phyloP scores from a whole-genome alignment of 2,113 vertebrate genomes.

The Vidua chalybeata region DNA sequence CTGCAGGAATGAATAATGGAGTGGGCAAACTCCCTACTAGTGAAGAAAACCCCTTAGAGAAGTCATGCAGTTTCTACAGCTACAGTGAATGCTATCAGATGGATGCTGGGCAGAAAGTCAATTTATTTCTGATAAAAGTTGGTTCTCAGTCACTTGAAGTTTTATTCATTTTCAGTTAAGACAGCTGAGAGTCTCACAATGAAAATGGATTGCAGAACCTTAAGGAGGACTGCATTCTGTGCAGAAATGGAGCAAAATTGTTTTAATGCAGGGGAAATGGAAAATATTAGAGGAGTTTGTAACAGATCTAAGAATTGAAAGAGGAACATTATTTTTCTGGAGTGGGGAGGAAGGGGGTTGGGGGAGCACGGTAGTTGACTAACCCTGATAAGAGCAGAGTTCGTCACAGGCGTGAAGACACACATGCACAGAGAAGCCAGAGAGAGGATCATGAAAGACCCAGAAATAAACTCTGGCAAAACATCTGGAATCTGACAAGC shows the following conservation, averaged over 20 bases:
- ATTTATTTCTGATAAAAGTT: conserved; percentile 25
- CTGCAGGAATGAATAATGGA: not conserved
- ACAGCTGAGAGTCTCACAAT: not conserved
- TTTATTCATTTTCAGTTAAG: not conserved
- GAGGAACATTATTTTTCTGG: not conserved
- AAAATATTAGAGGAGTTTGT: not conserved
- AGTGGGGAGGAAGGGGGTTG: not conserved
- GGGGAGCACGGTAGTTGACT: not conserved
- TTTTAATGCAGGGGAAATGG: not conserved
- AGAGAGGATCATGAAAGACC: not conserved
- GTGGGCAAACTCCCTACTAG: not conserved
- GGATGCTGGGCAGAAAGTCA: not conserved
- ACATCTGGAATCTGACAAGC: conserved; percentile 40
- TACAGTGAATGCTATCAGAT: not conserved
- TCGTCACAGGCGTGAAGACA: not conserved
- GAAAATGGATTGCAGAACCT: not conserved
- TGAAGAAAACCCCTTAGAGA: not conserved
- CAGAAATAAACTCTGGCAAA: conserved; percentile 18
- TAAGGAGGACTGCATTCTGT: not conserved
- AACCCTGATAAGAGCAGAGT: not conserved
- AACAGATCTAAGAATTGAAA: not conserved
- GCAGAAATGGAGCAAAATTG: not conserved
- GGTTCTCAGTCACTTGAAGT: not conserved
- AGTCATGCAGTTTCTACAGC: not conserved
- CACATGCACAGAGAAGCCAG: not conserved